phyloP scores from a whole-genome alignment of 2,888 invertebrate genomes.

The Nomada ruficornis region DNA sequence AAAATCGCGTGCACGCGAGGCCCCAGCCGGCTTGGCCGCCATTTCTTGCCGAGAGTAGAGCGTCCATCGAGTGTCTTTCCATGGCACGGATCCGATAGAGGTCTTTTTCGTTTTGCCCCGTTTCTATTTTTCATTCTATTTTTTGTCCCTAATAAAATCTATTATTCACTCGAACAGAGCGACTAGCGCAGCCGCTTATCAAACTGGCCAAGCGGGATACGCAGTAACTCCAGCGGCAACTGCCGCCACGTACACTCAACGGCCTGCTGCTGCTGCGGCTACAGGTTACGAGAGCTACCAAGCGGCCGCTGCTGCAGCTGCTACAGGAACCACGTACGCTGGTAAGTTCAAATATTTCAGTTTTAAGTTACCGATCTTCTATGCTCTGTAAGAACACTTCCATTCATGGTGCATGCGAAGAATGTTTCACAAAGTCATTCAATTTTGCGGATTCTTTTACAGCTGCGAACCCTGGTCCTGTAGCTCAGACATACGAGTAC shows the following conservation, averaged over 20 bases:
- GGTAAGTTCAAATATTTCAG: slow-evolving; percentile 76
- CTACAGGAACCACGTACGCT: slow-evolving; percentile 90
- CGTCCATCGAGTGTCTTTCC: slow-evolving; percentile 73
- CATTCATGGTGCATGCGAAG: not conserved
- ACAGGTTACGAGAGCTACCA: slow-evolving; percentile 91
- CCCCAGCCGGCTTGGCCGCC: slow-evolving; percentile 78
- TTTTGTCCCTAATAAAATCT: slow-evolving; percentile 11
- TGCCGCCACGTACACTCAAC: slow-evolving; percentile 93
- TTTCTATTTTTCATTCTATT: slow-evolving; percentile 30
- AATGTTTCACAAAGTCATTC: not conserved
- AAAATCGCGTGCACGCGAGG: slow-evolving; percentile 73
- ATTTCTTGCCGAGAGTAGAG: slow-evolving; percentile 74
- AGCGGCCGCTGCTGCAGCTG: slow-evolving; percentile 92
- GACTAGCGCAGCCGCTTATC: slow-evolving; percentile 93
- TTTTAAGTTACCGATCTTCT: not conserved
- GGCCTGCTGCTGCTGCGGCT: slow-evolving; percentile 90
- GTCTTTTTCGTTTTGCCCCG: slow-evolving; percentile 57
- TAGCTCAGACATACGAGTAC: slow-evolving; percentile 89
- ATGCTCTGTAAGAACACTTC: not conserved
- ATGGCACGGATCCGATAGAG: slow-evolving; percentile 59
- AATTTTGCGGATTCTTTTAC: slow-evolving; percentile 37
- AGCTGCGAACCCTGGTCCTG: slow-evolving; percentile 84
- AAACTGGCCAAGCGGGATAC: slow-evolving; percentile 93
- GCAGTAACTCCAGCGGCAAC: slow-evolving; percentile 93
- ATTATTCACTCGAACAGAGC: slow-evolving; percentile 83